phyloP scores from a whole-genome alignment of 2,113 vertebrate genomes.

The Alectura lathami region DNA sequence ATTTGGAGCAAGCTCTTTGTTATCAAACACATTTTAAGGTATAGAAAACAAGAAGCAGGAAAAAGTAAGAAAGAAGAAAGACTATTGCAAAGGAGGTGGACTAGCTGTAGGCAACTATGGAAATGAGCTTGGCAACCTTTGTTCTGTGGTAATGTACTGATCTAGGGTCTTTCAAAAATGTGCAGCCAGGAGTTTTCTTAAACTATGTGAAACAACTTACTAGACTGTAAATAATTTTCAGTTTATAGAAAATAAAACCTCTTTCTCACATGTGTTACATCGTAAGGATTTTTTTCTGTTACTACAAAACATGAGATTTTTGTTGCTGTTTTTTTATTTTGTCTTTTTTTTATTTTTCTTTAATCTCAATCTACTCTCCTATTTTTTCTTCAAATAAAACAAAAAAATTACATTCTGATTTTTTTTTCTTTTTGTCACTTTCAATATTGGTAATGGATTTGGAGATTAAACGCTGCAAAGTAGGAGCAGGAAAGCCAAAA shows the following conservation, averaged over 20 bases:
- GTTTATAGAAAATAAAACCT: not conserved
- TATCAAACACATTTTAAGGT: not conserved
- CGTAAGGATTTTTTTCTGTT: not conserved
- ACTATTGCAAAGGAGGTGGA: not conserved
- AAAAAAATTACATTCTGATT: rapidly evolving
- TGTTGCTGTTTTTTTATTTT: not conserved
- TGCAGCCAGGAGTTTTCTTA: not conserved
- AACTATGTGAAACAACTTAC: not conserved
- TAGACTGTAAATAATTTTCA: not conserved
- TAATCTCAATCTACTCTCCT: not conserved
- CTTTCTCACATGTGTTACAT: not conserved
- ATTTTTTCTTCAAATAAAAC: not conserved
- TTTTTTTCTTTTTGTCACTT: not conserved
- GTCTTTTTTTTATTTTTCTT: no score
- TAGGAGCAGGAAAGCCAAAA: not conserved
- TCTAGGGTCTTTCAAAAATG: not conserved
- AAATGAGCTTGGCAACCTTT: not conserved
- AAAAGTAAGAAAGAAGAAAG: not conserved
- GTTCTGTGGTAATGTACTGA: not conserved
- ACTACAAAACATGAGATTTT: not conserved
- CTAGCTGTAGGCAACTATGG: not conserved
- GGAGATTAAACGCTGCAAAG: not conserved
- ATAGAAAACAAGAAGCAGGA: rapidly evolving
- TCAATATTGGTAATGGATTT: not conserved
- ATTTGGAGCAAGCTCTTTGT: not conserved